These are phyloP conservation scores for Lindbergichthys nudifrons DNA, from an alignment of 2,797 vertebrate species.

Conservation along the genomic window DNA sequence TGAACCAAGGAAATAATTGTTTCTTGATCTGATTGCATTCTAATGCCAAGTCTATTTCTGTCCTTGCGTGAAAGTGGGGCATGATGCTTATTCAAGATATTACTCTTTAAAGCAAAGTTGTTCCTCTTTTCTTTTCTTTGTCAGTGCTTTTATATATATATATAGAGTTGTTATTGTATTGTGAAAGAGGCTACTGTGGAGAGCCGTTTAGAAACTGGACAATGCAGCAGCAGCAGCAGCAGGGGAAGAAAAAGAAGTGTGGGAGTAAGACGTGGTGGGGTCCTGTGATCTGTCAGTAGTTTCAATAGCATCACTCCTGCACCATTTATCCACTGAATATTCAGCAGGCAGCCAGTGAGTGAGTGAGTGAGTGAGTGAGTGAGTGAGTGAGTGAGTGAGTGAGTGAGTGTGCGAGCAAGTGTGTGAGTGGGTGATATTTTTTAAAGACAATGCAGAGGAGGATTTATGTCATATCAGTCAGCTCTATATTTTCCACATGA, in stretches of 20 bases:
- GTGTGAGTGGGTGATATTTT: slow-evolving; percentile 41
- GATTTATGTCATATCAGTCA: slow-evolving; percentile 67
- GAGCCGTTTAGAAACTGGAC: slow-evolving; percentile 38
- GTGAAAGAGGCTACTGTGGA: slow-evolving; percentile 35
- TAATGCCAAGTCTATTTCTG: slow-evolving; percentile 61
- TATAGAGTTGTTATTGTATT: slow-evolving; percentile 12
- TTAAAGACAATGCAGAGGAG: slow-evolving; percentile 66
- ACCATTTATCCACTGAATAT: slow-evolving; percentile 62
- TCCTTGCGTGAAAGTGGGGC: slow-evolving; percentile 55
- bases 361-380: slow-evolving; percentile 24
- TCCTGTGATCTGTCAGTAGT: slow-evolving; percentile 65
- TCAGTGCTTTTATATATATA: slow-evolving; percentile 2
- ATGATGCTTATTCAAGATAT: slow-evolving; percentile 58
- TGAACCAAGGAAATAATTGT: slow-evolving; percentile 52
- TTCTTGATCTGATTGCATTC: slow-evolving; percentile 62
- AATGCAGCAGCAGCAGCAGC: slow-evolving; percentile 57
- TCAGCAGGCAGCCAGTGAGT: slow-evolving; percentile 43
- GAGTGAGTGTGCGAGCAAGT: slow-evolving; percentile 21
- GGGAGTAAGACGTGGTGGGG: slow-evolving; percentile 58
- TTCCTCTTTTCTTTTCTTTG: neutral
- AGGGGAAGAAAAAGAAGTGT: slow-evolving; percentile 36
- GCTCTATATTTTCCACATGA: slow-evolving; percentile 70
- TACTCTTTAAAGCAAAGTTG: slow-evolving; percentile 45
- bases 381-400: slow-evolving; percentile 19
- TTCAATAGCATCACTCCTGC: slow-evolving; percentile 70